Evolutionary conservation across 2,888 invertebrate species (phyloP).

Genomic region (Fragum whitleyi): DNA sequence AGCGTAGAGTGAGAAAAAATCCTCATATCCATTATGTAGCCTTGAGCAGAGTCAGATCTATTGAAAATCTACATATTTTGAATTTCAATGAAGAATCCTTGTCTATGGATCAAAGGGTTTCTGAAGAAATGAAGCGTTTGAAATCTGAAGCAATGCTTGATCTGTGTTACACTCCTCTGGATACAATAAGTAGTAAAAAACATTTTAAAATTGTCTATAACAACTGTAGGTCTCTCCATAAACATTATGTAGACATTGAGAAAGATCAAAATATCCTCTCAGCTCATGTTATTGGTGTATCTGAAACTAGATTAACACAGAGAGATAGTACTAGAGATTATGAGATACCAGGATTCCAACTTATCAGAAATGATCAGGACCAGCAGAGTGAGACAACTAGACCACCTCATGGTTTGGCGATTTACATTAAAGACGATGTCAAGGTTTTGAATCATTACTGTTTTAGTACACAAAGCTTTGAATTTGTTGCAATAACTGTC

Average conservation of each 20-base stretch:
- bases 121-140: slow-evolving; percentile 10
- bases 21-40: neutral
- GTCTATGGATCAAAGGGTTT: neutral
- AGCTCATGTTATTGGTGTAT: slow-evolving; percentile 8
- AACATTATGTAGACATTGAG: slow-evolving; percentile 29
- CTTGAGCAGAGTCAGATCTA: neutral
- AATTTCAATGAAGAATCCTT: slow-evolving; percentile 23
- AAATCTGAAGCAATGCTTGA: neutral
- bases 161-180: slow-evolving; percentile 29
- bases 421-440: slow-evolving; percentile 27
- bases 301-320: slow-evolving; percentile 25
- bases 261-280: slow-evolving; percentile 18
- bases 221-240: no score
- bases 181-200: neutral
- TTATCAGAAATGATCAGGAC: slow-evolving; percentile 22
- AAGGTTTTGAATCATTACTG: no score
- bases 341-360: slow-evolving; percentile 5
- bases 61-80: slow-evolving; percentile 29
- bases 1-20: slow-evolving; percentile 7
- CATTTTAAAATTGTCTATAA: slow-evolving; percentile 29
- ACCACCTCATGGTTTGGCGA: slow-evolving; percentile 30
- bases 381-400: neutral
- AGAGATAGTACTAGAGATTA: slow-evolving; percentile 10
- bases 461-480: no score
- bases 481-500: slow-evolving; percentile 5